Conservation (phyloP, 2,113 vertebrate genomes). For the Morone chrysops region DNA sequence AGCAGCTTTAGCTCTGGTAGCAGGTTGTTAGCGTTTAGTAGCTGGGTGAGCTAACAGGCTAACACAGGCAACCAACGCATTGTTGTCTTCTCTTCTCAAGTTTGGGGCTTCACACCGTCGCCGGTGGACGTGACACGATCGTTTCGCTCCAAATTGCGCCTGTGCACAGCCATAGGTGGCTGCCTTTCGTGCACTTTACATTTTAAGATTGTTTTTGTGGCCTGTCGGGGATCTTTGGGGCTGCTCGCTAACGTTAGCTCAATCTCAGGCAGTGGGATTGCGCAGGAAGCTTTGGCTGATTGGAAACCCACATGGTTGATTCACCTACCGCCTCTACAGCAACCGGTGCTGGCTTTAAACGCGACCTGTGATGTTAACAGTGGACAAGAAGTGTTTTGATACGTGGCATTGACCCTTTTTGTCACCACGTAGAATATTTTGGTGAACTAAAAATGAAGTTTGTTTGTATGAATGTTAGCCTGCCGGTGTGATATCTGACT, state of each 20-base stretch:
- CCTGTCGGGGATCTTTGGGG: neutral
- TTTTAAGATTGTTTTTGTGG: neutral
- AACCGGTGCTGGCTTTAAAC: neutral
- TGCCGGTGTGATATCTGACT: neutral
- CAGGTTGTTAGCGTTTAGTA: neutral
- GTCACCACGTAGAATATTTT: neutral
- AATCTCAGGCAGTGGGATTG: constrained; percentile 68
- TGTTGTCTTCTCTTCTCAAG: constrained; percentile 67
- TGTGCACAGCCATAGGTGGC: neutral
- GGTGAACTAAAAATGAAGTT: neutral
- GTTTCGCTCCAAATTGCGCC: neutral
- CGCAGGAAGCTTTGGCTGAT: constrained; percentile 69
- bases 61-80: constrained; percentile 65
- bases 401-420: neutral
- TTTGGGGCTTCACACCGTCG: neutral
- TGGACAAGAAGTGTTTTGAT: neutral
- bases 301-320: constrained; percentile 73
- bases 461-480: neutral
- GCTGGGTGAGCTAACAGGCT: constrained; percentile 36
- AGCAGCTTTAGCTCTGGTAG: rapidly evolving
- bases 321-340: constrained; percentile 14
- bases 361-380: neutral
- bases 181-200: rapidly evolving
- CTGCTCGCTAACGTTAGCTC: constrained; percentile 51
- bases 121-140: neutral